Percentiles rank a stretch among this genome's conserved stretches.
Evolutionary conservation across 2,888 invertebrate genomes (phyloP).

Genomic region (Tetrapedia diversipes): DNA sequence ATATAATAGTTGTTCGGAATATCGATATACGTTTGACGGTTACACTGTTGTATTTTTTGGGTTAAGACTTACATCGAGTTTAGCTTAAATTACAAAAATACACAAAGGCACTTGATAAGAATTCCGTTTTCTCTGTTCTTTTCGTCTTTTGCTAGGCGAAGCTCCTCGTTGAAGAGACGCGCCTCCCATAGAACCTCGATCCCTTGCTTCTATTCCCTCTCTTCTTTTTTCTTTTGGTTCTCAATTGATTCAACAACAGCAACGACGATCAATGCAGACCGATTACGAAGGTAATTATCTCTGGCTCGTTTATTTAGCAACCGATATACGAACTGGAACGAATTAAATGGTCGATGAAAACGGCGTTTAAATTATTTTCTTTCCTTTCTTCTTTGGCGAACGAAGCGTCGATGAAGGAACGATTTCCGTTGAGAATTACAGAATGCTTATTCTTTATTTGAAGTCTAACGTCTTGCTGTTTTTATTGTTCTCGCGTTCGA

Average conservation of each 20-base stretch:
- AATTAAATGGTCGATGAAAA: constrained; percentile 17
- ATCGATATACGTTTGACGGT: constrained; percentile 42
- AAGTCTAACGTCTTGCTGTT: neutral
- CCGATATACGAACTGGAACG: neutral
- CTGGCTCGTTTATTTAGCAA: neutral
- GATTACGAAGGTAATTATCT: constrained; percentile 12
- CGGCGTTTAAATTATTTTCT: constrained; percentile 10
- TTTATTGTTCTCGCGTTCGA: neutral
- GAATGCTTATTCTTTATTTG: neutral
- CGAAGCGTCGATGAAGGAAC: constrained; percentile 11
- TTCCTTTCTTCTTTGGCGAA: neutral
- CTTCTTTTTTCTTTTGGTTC: neutral
- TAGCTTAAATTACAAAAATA: constrained; percentile 76
- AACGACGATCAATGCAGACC: constrained; percentile 19
- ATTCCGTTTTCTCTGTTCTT: constrained; percentile 31
- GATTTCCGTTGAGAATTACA: constrained; percentile 2
- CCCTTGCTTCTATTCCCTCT: neutral
- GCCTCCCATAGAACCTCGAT: constrained; percentile 2
- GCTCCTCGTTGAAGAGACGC: constrained; percentile 36
- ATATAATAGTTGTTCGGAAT: too few relatives aligned
- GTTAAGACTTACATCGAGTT: constrained; percentile 67
- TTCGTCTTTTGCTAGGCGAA: constrained; percentile 27
- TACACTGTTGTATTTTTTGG: constrained; percentile 49
- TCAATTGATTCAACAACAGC: neutral
- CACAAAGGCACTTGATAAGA: constrained; percentile 77